Conservation (phyloP, 2,113 vertebrate species). For the Tychaedon coryphoeus region DNA sequence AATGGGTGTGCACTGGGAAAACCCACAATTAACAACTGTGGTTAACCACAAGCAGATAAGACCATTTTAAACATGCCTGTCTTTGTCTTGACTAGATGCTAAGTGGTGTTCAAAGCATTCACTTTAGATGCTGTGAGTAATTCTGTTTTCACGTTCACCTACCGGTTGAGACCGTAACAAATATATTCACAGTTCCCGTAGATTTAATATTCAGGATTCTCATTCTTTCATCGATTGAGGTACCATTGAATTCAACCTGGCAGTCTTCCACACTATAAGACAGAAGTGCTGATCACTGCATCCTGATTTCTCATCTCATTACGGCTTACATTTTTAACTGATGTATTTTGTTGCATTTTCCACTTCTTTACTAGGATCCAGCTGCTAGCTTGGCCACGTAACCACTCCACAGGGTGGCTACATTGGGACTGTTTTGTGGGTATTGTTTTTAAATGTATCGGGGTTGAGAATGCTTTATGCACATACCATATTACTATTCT, state of each 20-base stretch:
- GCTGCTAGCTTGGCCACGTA: neutral
- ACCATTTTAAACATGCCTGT: neutral
- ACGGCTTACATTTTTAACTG: neutral
- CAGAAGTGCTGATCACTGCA: constrained; percentile 41
- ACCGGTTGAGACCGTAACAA: constrained; percentile 11
- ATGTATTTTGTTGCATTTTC: neutral
- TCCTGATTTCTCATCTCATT: constrained; percentile 27
- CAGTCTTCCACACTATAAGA: constrained; percentile 3
- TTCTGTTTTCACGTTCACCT: constrained; percentile 27
- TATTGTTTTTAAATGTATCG: neutral
- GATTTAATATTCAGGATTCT: constrained; percentile 37
- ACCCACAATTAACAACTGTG: neutral
- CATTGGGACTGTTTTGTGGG: neutral
- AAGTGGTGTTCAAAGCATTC: neutral
- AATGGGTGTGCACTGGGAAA: neutral
- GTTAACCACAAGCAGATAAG: constrained; percentile 36
- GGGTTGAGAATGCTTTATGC: neutral
- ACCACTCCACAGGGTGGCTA: neutral
- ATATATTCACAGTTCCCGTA: neutral
- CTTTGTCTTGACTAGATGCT: constrained; percentile 12
- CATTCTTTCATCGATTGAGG: constrained; percentile 25
- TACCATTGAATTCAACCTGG: constrained; percentile 45
- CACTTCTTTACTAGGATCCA: neutral
- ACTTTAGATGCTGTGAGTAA: neutral
- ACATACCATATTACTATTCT: neutral